Base-by-base conservation (phyloP, 2,888 invertebrate species). In the Trilocha varians region DNA sequence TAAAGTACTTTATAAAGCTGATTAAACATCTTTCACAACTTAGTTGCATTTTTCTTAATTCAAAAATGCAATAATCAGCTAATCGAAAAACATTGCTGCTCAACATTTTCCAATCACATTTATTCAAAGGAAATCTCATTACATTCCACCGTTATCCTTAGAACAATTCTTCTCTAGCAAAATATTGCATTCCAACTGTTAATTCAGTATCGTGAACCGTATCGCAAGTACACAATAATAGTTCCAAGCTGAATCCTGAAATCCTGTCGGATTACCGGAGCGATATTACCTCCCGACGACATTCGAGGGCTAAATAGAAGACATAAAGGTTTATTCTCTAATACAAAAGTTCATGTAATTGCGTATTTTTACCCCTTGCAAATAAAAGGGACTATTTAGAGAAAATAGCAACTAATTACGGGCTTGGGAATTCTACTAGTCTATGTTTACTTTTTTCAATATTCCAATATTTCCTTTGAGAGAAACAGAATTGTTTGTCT, bases 161-260 rank as follows among this genome's bases (percentile, higher is more conserved):
- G 48, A 55, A 63, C 59, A 67, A 73, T 70, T 70, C 68, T 62
- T 45, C 44, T 38, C 46, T 40, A 38, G 43, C 42, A 53, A 69
- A 67, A 65, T 74, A 75, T 76, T 73, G 71, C 73, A 76, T 74
- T 70, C 62, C 59, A 50, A 55, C 55, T 63, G 70, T 70, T 78
- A 75, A 77, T 78, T 77, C 71, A 71, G 62, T 63, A 59, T 55
- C 57, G 25, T 51, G 59, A 52, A 52, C 42, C 52, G 55, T 57
- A 65, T 59, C 65, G 65, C 68, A 64, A 61, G 62, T 66, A 69
- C 62, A 66, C 70, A 74, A 68, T 69, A 64, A 64, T 60, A 62
- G 55, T 58, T 57, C 48, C 51, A 47, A 48, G 41, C 50, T 52
- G 52, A 46, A 59, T 51, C 59, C 62, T 59, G 60, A 58, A 60